Evolutionary conservation across 2,888 invertebrate genomes (phyloP).

Genomic region (Mesopsocus fuscifrons): DNA sequence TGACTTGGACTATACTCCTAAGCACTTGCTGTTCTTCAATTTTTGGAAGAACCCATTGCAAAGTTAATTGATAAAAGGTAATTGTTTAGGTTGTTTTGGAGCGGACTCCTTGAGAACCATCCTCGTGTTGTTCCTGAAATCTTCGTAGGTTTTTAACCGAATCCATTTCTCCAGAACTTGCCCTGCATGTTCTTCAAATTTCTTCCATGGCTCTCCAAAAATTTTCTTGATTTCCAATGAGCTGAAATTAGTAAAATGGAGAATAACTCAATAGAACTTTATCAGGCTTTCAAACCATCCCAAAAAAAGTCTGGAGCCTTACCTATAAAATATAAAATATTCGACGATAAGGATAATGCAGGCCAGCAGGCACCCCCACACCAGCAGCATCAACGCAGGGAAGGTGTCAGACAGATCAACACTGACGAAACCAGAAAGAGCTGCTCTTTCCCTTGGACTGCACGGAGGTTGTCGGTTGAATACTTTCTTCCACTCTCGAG

Average conservation of each 20-base stretch:
- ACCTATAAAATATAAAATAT: background rate
- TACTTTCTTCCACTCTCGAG: background rate
- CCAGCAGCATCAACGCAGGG: background rate
- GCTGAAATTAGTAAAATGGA: background rate
- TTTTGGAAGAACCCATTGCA: no score
- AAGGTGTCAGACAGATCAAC: background rate
- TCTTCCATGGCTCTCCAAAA: constrained; percentile 1
- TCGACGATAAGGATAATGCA: background rate
- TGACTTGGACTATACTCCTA: no score
- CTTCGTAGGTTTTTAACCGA: background rate
- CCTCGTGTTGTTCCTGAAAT: no score
- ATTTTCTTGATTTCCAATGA: background rate
- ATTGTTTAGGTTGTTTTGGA: no score
- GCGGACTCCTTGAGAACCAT: no score
- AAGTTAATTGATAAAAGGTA: no score
- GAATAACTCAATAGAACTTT: background rate
- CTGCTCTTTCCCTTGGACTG: constrained; percentile 4
- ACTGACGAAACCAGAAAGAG: constrained; percentile 7
- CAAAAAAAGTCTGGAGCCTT: background rate
- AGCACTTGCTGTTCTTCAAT: no score
- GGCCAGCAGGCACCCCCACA: background rate
- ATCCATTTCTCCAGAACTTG: background rate
- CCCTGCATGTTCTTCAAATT: background rate
- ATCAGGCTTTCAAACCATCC: background rate
- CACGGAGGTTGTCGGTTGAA: background rate